These are phyloP conservation scores for Azemiops feae DNA, from an alignment of 2,113 vertebrate species.

Conservation along the genomic window DNA sequence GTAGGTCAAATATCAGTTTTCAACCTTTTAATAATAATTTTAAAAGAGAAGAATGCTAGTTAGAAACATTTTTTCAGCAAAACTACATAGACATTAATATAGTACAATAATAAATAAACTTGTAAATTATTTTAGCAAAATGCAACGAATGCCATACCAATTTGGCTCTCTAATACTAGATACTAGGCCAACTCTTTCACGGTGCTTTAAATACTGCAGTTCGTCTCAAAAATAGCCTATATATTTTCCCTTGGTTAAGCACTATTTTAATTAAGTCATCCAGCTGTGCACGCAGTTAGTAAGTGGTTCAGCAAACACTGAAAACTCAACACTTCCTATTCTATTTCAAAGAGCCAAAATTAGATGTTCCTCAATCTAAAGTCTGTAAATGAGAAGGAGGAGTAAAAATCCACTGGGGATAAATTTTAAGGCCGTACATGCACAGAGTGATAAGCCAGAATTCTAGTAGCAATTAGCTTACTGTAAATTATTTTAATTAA, in stretches of 20 bases:
- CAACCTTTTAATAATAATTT: background rate
- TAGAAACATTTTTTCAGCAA: background rate
- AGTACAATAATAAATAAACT: background rate
- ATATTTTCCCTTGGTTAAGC: background rate
- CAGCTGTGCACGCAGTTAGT: background rate
- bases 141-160: background rate
- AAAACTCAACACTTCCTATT: background rate
- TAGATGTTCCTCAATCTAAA: constrained; percentile 14
- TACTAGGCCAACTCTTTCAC: background rate
- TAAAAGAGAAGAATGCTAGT: background rate
- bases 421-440: background rate
- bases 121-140: background rate
- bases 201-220: background rate
- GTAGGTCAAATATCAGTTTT: background rate
- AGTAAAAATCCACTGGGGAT: background rate
- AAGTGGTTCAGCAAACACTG: background rate
- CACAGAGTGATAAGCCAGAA: background rate
- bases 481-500: background rate
- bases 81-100: background rate
- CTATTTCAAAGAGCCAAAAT: constrained; percentile 8
- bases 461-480: background rate
- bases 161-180: background rate
- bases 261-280: constrained; percentile 14
- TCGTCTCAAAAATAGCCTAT: background rate
- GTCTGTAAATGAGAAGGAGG: background rate